Evolutionary conservation across 1,140 invertebrate species (phyloP), one percentile per base, ranked within the genome.

Genomic region (Caenorhabditis brenneri): DNA sequence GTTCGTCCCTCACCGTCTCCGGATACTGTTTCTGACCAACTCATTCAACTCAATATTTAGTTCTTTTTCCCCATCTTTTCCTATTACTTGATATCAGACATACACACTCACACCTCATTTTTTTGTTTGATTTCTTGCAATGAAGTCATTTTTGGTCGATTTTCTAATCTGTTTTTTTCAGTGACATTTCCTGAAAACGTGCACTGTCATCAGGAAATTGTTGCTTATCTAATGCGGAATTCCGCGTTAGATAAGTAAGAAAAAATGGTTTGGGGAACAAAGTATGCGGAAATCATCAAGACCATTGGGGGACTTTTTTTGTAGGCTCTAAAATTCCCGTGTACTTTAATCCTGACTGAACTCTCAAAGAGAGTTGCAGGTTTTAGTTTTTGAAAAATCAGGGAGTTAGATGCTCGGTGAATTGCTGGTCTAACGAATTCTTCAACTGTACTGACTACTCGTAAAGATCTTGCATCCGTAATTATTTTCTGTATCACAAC

Each of bases 141-240:
- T 74, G 29, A 74, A 74, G 36, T 74, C n/a, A 39, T 74, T 74
- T 74, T 24, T 74, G 33, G 33, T 74, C 36, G 12, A 12, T 9
- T 65, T 36, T 36, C n/a, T n/a, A n/a, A n/a, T n/a, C 27, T 65
- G 4, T 33, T 65, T 27, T 65, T 24, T 36, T n/a, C 12, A n/a
- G n/a, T 24, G 16, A 16, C 29, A 36, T 65, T 65, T 65, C 31
- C 58, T 36, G 9, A 19, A 65, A 65, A 33, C 58, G 31, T 65
- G 58, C 29, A 33, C 16, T 36, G 36, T n/a, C 5, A 4, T 36
- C 65, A 74, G 36, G 65, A 42, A 74, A 74, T 74, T 24, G 53
- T 29, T 7, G 16, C 31, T 74, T 74, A 74, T 74, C 65, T n/a
- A 42, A 74, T 46, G 36, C 33, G 65, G 65, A 74, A 74, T 74